A percentile compares a stretch with the other conserved stretches of the same genome.
These are phyloP conservation scores for Aspidapion aeneum DNA, from an alignment of 2,888 invertebrate species.

Conservation along the genomic window DNA sequence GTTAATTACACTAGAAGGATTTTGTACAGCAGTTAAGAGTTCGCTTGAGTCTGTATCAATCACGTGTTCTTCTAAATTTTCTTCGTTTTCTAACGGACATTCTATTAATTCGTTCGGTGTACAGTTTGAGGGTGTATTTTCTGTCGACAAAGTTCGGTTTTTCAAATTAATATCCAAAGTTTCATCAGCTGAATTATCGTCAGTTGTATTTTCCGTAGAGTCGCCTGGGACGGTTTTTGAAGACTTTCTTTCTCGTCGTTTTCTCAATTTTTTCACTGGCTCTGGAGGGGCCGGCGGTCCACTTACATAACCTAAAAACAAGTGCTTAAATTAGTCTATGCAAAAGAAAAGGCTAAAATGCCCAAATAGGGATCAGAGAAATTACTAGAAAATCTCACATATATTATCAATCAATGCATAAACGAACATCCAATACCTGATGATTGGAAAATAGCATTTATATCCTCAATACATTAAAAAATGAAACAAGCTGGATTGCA, in stretches of 20 bases:
- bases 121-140: background rate
- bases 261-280: constrained; percentile 32
- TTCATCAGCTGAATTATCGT: constrained; percentile 19
- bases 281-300: constrained; percentile 16
- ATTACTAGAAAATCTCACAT: no score
- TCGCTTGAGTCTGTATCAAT: background rate
- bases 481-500: no score
- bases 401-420: no score
- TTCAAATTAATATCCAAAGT: background rate
- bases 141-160: background rate
- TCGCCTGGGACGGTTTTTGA: constrained; percentile 31
- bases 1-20: background rate
- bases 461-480: no score
- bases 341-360: background rate
- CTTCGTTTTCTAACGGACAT: background rate
- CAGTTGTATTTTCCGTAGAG: constrained; percentile 34
- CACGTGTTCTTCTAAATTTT: no score
- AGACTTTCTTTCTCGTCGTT: constrained; percentile 35
- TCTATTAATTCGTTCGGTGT: background rate
- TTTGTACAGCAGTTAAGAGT: constrained; percentile 1
- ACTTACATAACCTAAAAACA: no score
- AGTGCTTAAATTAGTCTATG: background rate
- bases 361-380: no score
- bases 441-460: no score
- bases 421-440: no score